phyloP scores from a whole-genome alignment of 2,888 invertebrate genomes.

The Drosophila helvetica region DNA sequence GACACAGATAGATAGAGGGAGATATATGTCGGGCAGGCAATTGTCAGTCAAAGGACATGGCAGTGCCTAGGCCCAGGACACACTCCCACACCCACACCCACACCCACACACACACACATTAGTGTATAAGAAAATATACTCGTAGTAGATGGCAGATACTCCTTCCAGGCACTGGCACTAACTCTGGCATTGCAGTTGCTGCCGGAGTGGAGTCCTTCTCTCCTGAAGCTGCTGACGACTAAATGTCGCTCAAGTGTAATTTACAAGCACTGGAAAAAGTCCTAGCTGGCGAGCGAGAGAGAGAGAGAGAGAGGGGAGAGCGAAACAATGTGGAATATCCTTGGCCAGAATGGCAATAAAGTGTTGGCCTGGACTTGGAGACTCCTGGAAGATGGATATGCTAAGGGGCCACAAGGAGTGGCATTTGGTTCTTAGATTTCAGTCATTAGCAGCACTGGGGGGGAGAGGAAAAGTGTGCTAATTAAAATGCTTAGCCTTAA shows the following conservation, averaged over 20 bases:
- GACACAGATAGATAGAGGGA: constrained; percentile 22
- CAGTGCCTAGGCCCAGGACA: neutral
- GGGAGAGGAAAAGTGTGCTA: neutral
- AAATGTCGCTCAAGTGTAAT: constrained; percentile 62
- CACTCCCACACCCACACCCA: too few species aligned
- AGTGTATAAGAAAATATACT: neutral
- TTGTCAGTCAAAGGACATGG: constrained; percentile 16
- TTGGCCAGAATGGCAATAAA: constrained; percentile 46
- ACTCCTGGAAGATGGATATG: neutral
- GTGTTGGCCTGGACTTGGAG: constrained; percentile 28
- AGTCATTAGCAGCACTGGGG: neutral
- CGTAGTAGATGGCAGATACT: neutral
- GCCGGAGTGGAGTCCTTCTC: constrained; percentile 2
- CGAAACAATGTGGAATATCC: constrained; percentile 19
- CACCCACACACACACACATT: constrained; percentile 4
- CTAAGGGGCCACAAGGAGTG: neutral
- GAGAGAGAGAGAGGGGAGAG: neutral
- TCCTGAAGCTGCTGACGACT: constrained; percentile 47
- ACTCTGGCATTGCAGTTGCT: too few species aligned
- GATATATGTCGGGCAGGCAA: constrained; percentile 48
- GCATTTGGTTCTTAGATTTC: neutral
- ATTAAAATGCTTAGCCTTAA: neutral
- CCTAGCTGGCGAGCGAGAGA: constrained; percentile 11
- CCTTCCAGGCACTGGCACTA: neutral
- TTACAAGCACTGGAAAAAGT: constrained; percentile 58